A percentile compares a stretch with the other conserved stretches of the same genome.
phyloP scores from a whole-genome alignment of 2,888 invertebrate species.

The Sarcophaga caerulescens region DNA sequence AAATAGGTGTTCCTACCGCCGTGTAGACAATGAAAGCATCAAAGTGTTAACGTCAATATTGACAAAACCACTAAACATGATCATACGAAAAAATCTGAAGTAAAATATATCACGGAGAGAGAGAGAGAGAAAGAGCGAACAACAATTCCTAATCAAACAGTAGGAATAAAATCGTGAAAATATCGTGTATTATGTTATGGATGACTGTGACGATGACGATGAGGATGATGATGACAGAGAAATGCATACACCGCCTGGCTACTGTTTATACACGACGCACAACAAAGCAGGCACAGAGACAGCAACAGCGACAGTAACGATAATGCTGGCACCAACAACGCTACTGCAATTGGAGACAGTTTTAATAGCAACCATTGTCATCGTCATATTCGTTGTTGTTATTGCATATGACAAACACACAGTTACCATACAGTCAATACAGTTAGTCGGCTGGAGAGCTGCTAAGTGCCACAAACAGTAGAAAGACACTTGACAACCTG shows the following conservation, averaged over 20 bases:
- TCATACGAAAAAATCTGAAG: slow-evolving; percentile 50
- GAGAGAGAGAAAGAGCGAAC: not conserved
- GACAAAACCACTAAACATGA: slow-evolving; percentile 67
- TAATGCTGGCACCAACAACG: not conserved
- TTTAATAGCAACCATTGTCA: slow-evolving; percentile 36
- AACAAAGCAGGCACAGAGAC: slow-evolving; percentile 2
- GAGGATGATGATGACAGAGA: slow-evolving; percentile 39
- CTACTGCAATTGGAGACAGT: slow-evolving; percentile 53
- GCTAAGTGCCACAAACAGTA: slow-evolving; percentile 19
- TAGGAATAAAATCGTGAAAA: slow-evolving; percentile 1
- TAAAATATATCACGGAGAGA: slow-evolving; percentile 24
- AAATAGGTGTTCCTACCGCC: slow-evolving; percentile 50
- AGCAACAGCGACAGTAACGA: not conserved
- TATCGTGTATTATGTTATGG: slow-evolving; percentile 1
- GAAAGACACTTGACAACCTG: slow-evolving; percentile 64
- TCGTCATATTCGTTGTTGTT: not conserved
- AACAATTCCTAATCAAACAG: slow-evolving; percentile 1
- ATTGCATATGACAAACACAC: not conserved
- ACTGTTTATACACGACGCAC: slow-evolving; percentile 36
- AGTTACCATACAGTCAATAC: too few relatives aligned
- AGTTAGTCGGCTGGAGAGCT: not conserved
- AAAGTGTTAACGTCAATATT: slow-evolving; percentile 70
- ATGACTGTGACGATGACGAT: slow-evolving; percentile 14
- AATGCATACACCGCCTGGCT: slow-evolving; percentile 49
- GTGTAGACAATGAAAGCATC: slow-evolving; percentile 64